phyloP scores from a whole-genome alignment of 2,113 vertebrate species.

The Gambusia holbrooki region DNA sequence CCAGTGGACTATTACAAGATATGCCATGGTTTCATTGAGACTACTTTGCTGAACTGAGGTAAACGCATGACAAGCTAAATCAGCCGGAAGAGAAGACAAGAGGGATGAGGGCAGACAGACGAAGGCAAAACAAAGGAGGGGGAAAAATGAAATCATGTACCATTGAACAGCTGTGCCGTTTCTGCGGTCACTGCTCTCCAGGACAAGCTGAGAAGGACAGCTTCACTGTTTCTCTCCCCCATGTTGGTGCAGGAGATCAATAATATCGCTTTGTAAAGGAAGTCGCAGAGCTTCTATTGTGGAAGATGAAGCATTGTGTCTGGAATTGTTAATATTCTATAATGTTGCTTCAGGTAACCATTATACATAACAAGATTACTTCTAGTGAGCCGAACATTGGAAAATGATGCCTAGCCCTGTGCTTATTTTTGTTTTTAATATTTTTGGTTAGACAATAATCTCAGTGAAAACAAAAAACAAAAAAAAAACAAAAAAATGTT shows the following conservation, averaged over 20 bases:
- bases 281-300: too few species aligned
- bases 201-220: not conserved
- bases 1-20: constrained; percentile 10
- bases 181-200: not conserved
- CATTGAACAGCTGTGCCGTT: not conserved
- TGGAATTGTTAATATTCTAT: not conserved
- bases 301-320: not conserved
- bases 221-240: not conserved
- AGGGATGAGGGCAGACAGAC: constrained; percentile 9
- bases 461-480: too few species aligned
- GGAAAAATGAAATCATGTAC: not conserved
- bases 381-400: not conserved
- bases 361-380: not conserved
- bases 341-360: not conserved
- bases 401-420: not conserved
- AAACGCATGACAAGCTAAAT: constrained; percentile 3
- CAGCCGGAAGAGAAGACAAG: constrained; percentile 7
- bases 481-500: too few species aligned
- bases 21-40: not conserved
- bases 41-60: constrained; percentile 7
- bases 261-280: not conserved
- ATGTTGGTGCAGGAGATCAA: not conserved
- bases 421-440: too few species aligned
- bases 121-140: constrained; percentile 5
- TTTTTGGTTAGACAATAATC: too few species aligned